Base-by-base conservation (phyloP, 2,797 vertebrate species). In the Periparus ater region DNA sequence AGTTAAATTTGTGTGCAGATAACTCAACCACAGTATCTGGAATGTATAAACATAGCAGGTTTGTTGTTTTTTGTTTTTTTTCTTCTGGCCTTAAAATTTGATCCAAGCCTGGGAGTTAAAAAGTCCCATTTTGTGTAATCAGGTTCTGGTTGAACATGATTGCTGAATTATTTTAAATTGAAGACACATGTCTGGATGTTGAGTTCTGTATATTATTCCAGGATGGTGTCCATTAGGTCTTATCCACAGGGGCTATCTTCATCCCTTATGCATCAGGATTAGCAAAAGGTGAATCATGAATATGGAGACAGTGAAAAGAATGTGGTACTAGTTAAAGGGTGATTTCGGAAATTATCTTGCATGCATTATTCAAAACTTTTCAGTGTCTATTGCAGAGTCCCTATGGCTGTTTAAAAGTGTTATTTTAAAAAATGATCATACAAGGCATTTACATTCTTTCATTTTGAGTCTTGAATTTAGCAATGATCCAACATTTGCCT, bases 121-220 rank as follows among this genome's bases (percentile, higher is more conserved):
- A 98, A 97, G 97, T 98, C 98, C 97, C 97, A 98, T 98, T 98
- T 98, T 98, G 97, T 98, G 97, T 98, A 98, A 98, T 98, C 98
- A 98, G 97, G 98, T 97, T 98, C 98, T 98, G 97, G 98, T 98
- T 97, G 97, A 98, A 98, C 98, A 98, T 98, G 98, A 98, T 98
- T 98, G 98, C 98, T 98, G 98, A 98, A 98, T 98, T 98, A 98
- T 98, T 98, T 97, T 98, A 98, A 98, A 98, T 98, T 98, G 98
- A 98, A 98, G 97, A 98, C 98, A 98, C 96, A 98, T 98, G 98
- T 98, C 95, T 98, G 91, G 91, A 97, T 96, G 96, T 96, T 97
- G 97, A 95, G 94, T 95, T 96, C 73, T 97, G 95, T 89, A 95
- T 97, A 98, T 98, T 98, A 97, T 98, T 98, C 97, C 98, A 98